phyloP scores from a whole-genome alignment of 2,888 invertebrate species.

The Rhogogaster chlorosoma region DNA sequence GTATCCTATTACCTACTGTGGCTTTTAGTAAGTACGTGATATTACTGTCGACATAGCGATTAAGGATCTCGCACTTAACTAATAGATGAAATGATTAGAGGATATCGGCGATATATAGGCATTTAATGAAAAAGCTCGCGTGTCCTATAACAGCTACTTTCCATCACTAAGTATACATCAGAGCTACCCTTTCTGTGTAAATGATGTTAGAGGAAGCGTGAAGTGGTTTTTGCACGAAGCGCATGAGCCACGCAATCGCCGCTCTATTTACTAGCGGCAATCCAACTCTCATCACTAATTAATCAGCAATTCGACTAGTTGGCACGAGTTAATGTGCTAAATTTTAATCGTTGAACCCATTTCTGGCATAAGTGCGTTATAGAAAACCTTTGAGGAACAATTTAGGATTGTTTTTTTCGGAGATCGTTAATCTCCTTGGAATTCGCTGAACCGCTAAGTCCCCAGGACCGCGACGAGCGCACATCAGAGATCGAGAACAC shows the following conservation, averaged over 20 bases:
- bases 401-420: not conserved
- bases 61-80: not conserved
- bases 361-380: not conserved
- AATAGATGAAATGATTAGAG: not conserved
- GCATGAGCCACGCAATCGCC: conserved; percentile 31
- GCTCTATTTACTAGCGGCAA: conserved; percentile 45
- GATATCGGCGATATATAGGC: not conserved
- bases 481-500: conserved; percentile 26
- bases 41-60: not conserved
- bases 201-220: conserved; percentile 35
- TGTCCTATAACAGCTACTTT: conserved; percentile 10
- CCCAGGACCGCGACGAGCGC: not conserved
- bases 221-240: conserved; percentile 39
- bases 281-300: conserved; percentile 31
- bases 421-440: not conserved
- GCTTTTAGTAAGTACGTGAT: not conserved
- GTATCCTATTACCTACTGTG: not conserved
- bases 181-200: not conserved
- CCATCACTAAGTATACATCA: not conserved
- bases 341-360: not conserved
- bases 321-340: conserved; percentile 5
- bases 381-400: not conserved
- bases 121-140: not conserved
- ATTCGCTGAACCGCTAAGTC: conserved; percentile 22
- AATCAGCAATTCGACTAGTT: conserved; percentile 18